These are phyloP conservation scores for Ataeniobius toweri DNA, from an alignment of 2,797 vertebrate species.

Conservation along the genomic window DNA sequence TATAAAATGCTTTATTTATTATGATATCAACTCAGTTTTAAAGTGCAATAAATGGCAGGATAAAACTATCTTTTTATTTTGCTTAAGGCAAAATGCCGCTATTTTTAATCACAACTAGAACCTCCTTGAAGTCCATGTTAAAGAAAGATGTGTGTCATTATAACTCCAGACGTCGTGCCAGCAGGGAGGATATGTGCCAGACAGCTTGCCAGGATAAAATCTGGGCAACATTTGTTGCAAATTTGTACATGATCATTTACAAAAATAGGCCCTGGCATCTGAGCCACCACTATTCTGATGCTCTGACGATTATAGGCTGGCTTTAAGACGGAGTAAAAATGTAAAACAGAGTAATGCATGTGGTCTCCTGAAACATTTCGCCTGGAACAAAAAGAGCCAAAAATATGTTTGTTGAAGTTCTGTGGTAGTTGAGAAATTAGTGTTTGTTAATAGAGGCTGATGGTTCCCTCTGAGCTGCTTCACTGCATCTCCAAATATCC, in stretches of 20 bases:
- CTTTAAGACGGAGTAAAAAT: constrained; percentile 42
- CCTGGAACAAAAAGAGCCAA: constrained; percentile 1
- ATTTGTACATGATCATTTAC: constrained; percentile 68
- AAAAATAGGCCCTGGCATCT: constrained; percentile 69
- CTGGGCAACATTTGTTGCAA: constrained; percentile 55
- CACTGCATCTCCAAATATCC: constrained; percentile 29
- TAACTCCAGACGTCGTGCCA: constrained; percentile 59
- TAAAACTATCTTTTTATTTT: not conserved
- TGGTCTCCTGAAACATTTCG: constrained; percentile 28
- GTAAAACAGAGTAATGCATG: constrained; percentile 21
- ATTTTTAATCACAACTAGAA: constrained; percentile 54
- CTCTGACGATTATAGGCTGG: constrained; percentile 47
- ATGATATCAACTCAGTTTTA: constrained; percentile 35
- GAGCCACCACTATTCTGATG: constrained; percentile 52
- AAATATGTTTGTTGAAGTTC: constrained; percentile 25
- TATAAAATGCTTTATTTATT: constrained; percentile 15
- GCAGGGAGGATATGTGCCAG: constrained; percentile 44
- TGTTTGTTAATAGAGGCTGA: constrained; percentile 24
- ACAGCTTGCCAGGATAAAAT: constrained; percentile 53
- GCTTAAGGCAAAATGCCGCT: constrained; percentile 45
- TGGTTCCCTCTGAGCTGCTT: constrained; percentile 21
- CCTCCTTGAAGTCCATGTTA: constrained; percentile 52
- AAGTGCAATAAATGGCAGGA: constrained; percentile 45
- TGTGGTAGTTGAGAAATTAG: constrained; percentile 5
- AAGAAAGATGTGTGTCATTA: constrained; percentile 66